Base-by-base conservation (phyloP, 2,797 vertebrate genomes). In the Pseudomugil tenellus region DNA sequence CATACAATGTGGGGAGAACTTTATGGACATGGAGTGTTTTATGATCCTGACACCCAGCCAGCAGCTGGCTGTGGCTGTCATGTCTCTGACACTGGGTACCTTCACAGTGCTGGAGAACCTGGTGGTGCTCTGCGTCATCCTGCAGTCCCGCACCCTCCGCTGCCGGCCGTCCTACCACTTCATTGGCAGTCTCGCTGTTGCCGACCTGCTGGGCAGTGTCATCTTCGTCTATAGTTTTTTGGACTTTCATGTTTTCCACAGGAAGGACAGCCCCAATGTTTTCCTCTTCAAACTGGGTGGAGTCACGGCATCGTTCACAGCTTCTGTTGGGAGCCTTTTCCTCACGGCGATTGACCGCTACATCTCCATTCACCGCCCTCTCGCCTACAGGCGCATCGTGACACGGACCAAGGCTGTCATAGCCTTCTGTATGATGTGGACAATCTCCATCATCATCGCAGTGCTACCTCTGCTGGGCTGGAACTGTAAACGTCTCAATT, bases 171-270 rank as follows among this genome's bases (percentile, higher is more conserved):
- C 98, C 14, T 99, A 99, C 82, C 97, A 98, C 91, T 99, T 99
- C 93, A 98, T 99, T 0, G 96, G 97, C 80, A 99, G 98, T 88
- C 89, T 99, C 92, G 98, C 98, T 0, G 95, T 99, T 81, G 97
- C 98, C 0, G 98, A 99, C 82, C 95, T 99, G 26, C 93, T 99
- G 49, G 97, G 97, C 75, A 99, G 98, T 0, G 96, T 99, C 70
- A 99, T 99, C 80, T 99, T 99, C 51, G 98, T 99, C 82, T 99
- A 99, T 88, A 99, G 98, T 85, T 99, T 99, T 84, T 94, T 99
- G 63, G 98, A 99, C 92, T 99, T 99, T 80, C 98, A 99, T 1
- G 95, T 99, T 84, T 96, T 99, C 84, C 97, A 99, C 90, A 94
- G 97, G 60, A 99, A 98, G 89, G 98, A 99, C 86, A 98, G 93